Conservation (phyloP, 2,113 vertebrate genomes). For the Crocuta crocuta region DNA sequence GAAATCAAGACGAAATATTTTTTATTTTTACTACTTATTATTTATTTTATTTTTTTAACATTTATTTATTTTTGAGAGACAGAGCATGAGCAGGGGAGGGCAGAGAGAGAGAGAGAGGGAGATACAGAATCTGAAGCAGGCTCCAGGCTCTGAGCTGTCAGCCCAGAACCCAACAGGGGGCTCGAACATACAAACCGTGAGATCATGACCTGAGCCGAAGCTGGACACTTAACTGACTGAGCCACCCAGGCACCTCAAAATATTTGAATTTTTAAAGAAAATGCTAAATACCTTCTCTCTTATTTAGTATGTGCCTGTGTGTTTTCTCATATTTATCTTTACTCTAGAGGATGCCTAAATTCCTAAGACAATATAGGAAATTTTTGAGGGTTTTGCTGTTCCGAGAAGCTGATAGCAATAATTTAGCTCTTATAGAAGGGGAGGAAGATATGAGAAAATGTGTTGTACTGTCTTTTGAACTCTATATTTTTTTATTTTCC, state of each 20-base stretch:
- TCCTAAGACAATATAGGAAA: background rate
- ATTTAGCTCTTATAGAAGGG: background rate
- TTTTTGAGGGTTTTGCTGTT: slow-evolving; percentile 1
- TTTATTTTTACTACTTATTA: no score
- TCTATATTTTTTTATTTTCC: slow-evolving; percentile 54
- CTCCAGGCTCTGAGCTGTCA: no score
- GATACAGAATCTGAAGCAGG: no score
- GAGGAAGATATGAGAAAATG: background rate
- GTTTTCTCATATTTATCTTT: slow-evolving; percentile 39
- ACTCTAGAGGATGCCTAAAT: background rate
- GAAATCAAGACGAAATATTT: background rate
- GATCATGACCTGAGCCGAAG: no score
- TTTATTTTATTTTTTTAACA: no score
- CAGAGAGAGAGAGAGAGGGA: no score
- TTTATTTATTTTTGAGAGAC: no score
- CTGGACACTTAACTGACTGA: no score
- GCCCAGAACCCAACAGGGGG: no score
- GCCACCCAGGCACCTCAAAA: background rate
- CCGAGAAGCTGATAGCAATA: background rate
- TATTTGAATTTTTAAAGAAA: slow-evolving; percentile 64
- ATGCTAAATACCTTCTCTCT: background rate
- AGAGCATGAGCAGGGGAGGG: no score
- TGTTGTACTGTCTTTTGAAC: slow-evolving; percentile 45
- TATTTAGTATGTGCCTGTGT: background rate
- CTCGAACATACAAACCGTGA: no score